These are phyloP conservation scores for Tetragnatha versicolor DNA, from an alignment of 1,140 invertebrate species.

Conservation along the genomic window DNA sequence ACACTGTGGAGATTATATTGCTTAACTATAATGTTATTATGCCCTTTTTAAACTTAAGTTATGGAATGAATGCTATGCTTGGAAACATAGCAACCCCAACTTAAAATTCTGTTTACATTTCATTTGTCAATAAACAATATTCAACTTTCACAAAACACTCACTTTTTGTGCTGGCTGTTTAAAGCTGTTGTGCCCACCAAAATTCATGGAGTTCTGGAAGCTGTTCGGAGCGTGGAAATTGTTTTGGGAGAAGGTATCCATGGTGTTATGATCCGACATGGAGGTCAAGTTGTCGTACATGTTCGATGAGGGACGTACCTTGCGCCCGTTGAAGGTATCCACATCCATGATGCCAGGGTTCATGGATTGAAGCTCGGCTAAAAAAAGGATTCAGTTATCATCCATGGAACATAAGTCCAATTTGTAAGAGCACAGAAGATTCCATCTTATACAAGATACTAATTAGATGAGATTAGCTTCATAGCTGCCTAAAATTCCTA, in stretches of 20 bases:
- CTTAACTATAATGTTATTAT: too few relatives aligned
- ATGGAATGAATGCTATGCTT: too few relatives aligned
- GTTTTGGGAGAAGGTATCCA: slow-evolving; percentile 23
- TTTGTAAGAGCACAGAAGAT: too few relatives aligned
- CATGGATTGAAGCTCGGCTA: slow-evolving; percentile 35
- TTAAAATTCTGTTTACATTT: too few relatives aligned
- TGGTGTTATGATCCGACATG: slow-evolving; percentile 5
- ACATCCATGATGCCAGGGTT: slow-evolving; percentile 30
- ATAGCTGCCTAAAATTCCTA: too few relatives aligned
- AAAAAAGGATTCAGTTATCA: not conserved
- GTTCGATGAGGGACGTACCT: slow-evolving; percentile 5
- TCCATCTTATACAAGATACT: too few relatives aligned
- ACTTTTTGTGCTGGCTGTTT: slow-evolving; percentile 38
- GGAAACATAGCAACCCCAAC: too few relatives aligned
- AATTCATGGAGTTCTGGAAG: slow-evolving; percentile 49
- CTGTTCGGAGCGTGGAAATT: slow-evolving; percentile 53
- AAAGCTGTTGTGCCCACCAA: slow-evolving; percentile 67
- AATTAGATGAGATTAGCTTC: too few relatives aligned
- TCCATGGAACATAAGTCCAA: too few relatives aligned
- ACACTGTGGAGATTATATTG: too few relatives aligned
- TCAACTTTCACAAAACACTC: not conserved
- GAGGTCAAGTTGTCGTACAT: slow-evolving; percentile 15
- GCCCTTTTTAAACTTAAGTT: too few relatives aligned
- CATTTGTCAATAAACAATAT: too few relatives aligned
- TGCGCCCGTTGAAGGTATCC: slow-evolving; percentile 26